Percentiles rank a stretch among this genome's conserved stretches.
Conservation (phyloP, 23 tunicate genomes). For the Clavelina lepadiformis region DNA sequence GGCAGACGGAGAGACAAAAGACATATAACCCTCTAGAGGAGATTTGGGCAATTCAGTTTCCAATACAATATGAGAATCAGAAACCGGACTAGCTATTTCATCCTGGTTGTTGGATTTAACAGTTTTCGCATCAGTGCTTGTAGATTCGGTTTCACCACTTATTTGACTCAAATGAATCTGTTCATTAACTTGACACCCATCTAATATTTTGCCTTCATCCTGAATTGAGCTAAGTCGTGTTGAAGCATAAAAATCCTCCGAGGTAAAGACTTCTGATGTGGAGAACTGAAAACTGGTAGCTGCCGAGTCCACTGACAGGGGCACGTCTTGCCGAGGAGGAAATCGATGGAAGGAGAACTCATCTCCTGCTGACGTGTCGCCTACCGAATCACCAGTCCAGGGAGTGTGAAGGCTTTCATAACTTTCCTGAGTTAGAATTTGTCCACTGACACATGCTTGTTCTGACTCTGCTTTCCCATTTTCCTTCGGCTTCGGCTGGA, state of each 20-base stretch:
- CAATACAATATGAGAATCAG: too few species aligned
- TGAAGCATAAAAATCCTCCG: slow-evolving; percentile 27
- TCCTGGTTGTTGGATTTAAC: too few species aligned
- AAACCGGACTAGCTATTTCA: too few species aligned
- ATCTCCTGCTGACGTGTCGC: slow-evolving; percentile 46
- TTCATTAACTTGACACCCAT: too few species aligned
- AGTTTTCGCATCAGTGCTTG: too few species aligned
- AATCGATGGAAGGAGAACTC: slow-evolving; percentile 43
- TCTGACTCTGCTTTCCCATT: too few species aligned
- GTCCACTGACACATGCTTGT: too few species aligned
- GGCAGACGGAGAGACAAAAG: slow-evolving; percentile 13
- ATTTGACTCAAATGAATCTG: too few species aligned
- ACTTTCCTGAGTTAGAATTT: neutral
- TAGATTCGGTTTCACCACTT: too few species aligned
- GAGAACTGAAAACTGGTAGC: slow-evolving; percentile 35
- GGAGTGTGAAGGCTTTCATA: neutral
- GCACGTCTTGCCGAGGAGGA: slow-evolving; percentile 1
- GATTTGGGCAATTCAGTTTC: neutral
- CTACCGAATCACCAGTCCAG: slow-evolving; percentile 28
- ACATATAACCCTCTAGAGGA: slow-evolving; percentile 3
- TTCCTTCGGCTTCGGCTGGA: too few species aligned
- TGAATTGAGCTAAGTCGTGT: too few species aligned
- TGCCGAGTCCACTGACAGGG: slow-evolving; percentile 27
- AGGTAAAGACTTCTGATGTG: slow-evolving; percentile 34
- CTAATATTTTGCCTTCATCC: too few species aligned